Evolutionary conservation across 2,797 vertebrate genomes (phyloP), one percentile per base, ranked within the genome.

Genomic region (Knipowitschia caucasica): DNA sequence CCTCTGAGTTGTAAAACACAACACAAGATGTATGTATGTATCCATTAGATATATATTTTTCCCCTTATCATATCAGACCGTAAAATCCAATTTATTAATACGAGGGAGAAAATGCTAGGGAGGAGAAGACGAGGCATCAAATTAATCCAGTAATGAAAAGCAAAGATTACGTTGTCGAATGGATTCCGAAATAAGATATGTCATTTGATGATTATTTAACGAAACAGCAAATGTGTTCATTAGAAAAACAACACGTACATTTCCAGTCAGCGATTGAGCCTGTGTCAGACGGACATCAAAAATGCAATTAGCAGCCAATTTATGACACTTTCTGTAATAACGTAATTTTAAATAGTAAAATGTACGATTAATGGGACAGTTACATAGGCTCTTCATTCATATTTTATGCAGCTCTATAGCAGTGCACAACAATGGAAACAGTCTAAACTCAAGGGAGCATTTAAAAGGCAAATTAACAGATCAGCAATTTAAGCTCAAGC

Each of bases 1-100:
- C 78, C 62, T 1, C 39, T 69, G 79, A 86, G 84, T 82, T 73
- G 81, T 67, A 69, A 79, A 78, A 71, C 77, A 62, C 24, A 47
- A 58, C 29, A 65, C 44, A 57, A 50, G 57, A 4, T 65, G 67
- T 53, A 71, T 59, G 71, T 59, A 68, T 78, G 73, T 33, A 67
- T 73, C 70, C 52, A 3, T 3, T 10, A 3, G n/a, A 21, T 53
- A 53, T 50, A 40, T 52, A 35, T 59, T 60, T 45, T 60, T 53
- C 40, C 35, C 56, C 59, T n/a, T n/a, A 62, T 73, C 63, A 60
- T 61, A 52, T 66, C 64, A 58, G 73, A 34, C 30, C 59, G 55
- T 67, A 51, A 78, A 84, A 85, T 78, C 71, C 78, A 56, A 87
- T 86, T 83, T 80, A 83, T 80, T 78, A 76, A 82, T 69, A 42